Conservation (phyloP, 1,140 invertebrate genomes). For the Ectropis grisescens region DNA sequence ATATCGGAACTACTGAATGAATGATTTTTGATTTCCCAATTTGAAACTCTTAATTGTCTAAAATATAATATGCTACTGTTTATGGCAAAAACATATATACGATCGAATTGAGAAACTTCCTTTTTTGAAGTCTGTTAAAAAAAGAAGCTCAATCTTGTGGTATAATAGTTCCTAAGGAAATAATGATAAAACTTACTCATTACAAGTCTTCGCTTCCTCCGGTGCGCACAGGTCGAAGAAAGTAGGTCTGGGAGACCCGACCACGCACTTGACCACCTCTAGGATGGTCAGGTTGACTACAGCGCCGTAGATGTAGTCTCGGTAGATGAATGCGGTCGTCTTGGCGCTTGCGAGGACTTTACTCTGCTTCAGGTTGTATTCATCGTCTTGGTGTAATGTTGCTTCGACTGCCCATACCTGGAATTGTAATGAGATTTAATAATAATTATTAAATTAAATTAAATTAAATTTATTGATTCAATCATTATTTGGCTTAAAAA, state of each 20-base stretch:
- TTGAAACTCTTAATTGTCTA: no score
- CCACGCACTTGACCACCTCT: conserved; percentile 74
- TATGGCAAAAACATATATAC: no score
- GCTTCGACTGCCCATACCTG: conserved; percentile 56
- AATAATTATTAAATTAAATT: background rate
- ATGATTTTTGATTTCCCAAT: no score
- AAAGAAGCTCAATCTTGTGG: no score
- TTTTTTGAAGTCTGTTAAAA: no score
- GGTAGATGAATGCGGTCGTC: conserved; percentile 65
- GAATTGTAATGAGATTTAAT: conserved; percentile 1
- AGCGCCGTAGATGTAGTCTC: conserved; percentile 72
- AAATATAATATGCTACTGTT: no score
- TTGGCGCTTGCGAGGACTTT: conserved; percentile 34
- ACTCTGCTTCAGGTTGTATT: conserved; percentile 51
- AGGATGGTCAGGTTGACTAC: conserved; percentile 69
- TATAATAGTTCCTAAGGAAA: no score
- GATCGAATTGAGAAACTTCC: no score
- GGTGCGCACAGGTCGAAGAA: conserved; percentile 81
- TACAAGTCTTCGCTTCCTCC: conserved; percentile 72
- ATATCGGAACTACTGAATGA: no score
- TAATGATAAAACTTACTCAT: conserved; percentile 67
- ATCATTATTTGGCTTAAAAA: no score
- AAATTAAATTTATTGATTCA: no score
- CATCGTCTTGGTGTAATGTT: conserved; percentile 40
- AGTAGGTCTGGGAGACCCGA: conserved; percentile 80